Evolutionary conservation across 2,113 vertebrate genomes (phyloP), one percentile per base, ranked within the genome.

Genomic region (Aspidoscelis tigris): DNA sequence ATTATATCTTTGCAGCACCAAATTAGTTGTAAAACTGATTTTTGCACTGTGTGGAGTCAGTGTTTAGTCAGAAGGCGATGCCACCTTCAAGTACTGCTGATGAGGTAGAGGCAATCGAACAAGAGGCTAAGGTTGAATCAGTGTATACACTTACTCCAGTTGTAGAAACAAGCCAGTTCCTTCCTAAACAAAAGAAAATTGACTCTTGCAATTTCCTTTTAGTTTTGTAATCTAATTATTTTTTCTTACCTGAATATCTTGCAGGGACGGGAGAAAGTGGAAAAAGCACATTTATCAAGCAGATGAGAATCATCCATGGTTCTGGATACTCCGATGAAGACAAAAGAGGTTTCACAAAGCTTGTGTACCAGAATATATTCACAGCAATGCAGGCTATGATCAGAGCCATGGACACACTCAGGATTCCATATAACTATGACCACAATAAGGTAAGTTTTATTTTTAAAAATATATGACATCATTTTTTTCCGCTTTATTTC

Each of bases 361-460:
- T 99, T 91, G 98, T 99, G 85, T 98, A 97, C 93, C 98, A 99
- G 96, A 99, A 99, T 96, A 98, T 99, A 95, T 98, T 99, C 95
- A 99, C 98, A 24, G 97, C 98, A 89, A 97, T 98, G 97, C 98
- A 99, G 95, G 95, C 98, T 88, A 99, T 99, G 98, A 97, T 99
- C 93, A 97, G 96, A 89, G 98, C 98, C 82, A 99, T 98, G 98
- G 97, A 96, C 78, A 96, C 97, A 0, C 96, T 99, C 88, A 97
- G 97, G 94, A 99, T 99, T 91, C 97, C 97, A 14, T 99, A 99
- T 96, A 98, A 97, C 92, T 96, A 96, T 77, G 97, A 98, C 82
- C 91, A 97, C 91, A 99, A 98, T 90, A 96, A 98, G 98, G 98
- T 99, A 95, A 87, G 94, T 73, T n/a, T 50, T 85, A 61, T 85